Evolutionary conservation across 2,888 invertebrate species (phyloP).

Genomic region (Acanthopleura granulata): DNA sequence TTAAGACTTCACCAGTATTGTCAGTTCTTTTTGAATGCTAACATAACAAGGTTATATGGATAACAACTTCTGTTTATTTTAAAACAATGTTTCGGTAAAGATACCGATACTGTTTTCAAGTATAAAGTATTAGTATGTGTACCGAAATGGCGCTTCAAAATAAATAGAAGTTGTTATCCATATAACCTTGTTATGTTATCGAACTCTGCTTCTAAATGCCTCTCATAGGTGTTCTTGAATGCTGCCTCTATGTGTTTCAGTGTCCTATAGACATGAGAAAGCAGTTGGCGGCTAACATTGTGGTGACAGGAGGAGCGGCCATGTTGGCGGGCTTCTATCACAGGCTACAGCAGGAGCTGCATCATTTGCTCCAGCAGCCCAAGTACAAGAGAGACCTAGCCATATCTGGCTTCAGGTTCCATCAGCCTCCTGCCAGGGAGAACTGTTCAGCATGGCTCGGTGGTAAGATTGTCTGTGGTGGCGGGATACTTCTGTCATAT

Average conservation of each 20-base stretch:
- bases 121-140: no score
- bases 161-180: no score
- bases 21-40: no score
- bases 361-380: constrained; percentile 75
- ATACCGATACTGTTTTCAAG: no score
- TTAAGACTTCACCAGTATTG: no score
- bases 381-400: constrained; percentile 74
- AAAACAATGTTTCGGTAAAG: no score
- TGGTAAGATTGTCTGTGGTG: constrained; percentile 70
- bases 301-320: constrained; percentile 88
- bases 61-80: no score
- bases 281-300: constrained; percentile 83
- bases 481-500: neutral
- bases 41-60: no score
- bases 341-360: constrained; percentile 84
- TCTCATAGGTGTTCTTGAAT: no score
- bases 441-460: constrained; percentile 92
- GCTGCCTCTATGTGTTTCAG: constrained; percentile 65
- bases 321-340: constrained; percentile 87
- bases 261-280: constrained; percentile 87
- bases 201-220: no score
- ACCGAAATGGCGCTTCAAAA: no score
- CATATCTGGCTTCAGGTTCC: constrained; percentile 82
- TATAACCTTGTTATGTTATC: no score
- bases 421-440: constrained; percentile 82